Percentiles rank a stretch among this genome's conserved stretches.
Conservation (phyloP, 2,797 vertebrate genomes). For the Halcyon smyrnensis region DNA sequence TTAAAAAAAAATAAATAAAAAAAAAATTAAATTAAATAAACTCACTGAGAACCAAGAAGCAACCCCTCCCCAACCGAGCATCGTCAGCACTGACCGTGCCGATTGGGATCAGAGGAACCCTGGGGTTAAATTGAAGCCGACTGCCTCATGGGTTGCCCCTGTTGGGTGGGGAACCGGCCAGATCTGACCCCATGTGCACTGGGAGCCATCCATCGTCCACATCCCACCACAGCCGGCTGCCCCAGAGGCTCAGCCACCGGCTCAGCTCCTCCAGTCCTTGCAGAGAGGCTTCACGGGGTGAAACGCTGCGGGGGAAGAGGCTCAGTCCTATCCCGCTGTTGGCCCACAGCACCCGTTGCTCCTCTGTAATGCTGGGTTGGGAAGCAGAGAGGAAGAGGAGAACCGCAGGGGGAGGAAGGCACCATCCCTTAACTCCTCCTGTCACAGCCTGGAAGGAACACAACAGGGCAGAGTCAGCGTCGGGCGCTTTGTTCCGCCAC, state of each 20-base stretch:
- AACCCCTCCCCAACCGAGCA: background rate
- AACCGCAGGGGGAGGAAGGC: constrained; percentile 73
- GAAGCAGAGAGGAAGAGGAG: constrained; percentile 66
- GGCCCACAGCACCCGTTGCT: background rate
- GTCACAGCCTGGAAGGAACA: constrained; percentile 88
- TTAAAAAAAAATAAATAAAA: background rate
- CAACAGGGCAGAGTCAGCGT: background rate
- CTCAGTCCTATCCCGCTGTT: background rate
- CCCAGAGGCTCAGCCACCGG: fast-evolving
- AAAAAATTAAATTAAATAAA: background rate
- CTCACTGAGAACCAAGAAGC: background rate
- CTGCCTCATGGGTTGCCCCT: background rate
- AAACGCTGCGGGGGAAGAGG: background rate
- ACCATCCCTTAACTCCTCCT: constrained; percentile 74
- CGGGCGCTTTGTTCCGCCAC: fast-evolving
- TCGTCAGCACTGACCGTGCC: background rate
- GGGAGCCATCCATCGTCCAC: background rate
- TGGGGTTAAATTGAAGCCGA: background rate
- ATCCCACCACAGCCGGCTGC: background rate
- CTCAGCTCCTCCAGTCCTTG: background rate
- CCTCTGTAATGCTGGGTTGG: background rate
- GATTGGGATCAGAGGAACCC: background rate
- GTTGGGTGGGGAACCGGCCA: background rate
- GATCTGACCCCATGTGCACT: fast-evolving
- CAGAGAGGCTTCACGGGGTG: background rate